These are phyloP conservation scores for Trogon melanurus DNA, from an alignment of 2,113 vertebrate genomes.

Conservation along the genomic window DNA sequence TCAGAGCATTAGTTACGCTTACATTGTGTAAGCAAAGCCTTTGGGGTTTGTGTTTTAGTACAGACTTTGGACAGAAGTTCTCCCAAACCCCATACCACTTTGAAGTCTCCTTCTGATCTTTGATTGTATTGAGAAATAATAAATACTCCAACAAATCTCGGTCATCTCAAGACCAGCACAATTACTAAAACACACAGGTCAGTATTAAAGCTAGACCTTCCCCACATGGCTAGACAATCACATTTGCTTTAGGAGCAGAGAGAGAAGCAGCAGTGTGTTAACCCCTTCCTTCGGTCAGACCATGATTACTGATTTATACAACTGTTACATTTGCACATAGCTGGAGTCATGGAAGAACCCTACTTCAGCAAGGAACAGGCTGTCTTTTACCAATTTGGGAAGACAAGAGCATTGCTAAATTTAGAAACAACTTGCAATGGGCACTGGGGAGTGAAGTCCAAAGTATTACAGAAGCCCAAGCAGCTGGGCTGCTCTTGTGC, in stretches of 20 bases:
- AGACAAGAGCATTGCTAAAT: background rate
- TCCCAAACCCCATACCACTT: background rate
- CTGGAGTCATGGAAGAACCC: background rate
- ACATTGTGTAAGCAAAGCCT: background rate
- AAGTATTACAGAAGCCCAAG: background rate
- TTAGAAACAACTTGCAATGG: background rate
- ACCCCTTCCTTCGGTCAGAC: background rate
- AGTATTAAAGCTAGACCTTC: background rate
- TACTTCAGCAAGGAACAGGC: background rate
- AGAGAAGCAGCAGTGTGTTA: background rate
- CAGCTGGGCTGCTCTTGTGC: background rate
- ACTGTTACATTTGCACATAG: background rate
- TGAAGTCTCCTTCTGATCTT: background rate
- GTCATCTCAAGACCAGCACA: background rate
- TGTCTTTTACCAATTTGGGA: background rate
- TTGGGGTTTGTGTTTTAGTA: background rate
- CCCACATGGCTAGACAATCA: fast-evolving
- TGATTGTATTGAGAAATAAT: background rate
- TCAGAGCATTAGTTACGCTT: background rate
- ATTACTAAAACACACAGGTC: background rate
- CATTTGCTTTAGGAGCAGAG: background rate
- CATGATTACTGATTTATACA: background rate
- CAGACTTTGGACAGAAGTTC: background rate
- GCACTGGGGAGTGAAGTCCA: background rate
- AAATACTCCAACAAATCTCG: background rate